Evolutionary conservation across 2,113 vertebrate species (phyloP).

Genomic region (Harpagus bidentatus): DNA sequence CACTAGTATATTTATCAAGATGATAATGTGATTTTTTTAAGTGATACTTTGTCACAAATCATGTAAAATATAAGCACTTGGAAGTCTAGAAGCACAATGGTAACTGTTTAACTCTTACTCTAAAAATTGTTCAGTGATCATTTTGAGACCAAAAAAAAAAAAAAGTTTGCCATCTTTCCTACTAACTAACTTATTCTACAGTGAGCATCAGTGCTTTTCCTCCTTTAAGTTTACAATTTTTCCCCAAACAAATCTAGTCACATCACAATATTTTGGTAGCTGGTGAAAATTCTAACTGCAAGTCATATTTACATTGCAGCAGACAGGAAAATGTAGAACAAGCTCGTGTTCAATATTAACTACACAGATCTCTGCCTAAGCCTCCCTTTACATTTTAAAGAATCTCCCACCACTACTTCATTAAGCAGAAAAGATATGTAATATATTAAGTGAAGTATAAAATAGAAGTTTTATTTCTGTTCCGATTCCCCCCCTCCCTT

Average conservation of each 20-base stretch:
- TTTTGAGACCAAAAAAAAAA: too few relatives aligned
- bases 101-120: background rate
- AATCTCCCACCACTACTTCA: background rate
- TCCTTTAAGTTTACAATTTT: background rate
- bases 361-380: background rate
- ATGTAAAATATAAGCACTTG: background rate
- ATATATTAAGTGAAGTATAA: background rate
- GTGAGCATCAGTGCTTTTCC: background rate
- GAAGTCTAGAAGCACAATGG: background rate
- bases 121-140: background rate
- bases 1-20: background rate
- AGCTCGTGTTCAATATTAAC: background rate
- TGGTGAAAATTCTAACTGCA: background rate
- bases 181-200: background rate
- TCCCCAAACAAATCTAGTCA: background rate
- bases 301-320: background rate
- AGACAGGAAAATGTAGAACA: background rate
- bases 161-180: background rate
- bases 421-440: background rate
- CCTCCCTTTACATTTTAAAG: background rate
- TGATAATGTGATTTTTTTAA: background rate
- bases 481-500: background rate
- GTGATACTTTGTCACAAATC: background rate
- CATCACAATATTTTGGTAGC: background rate
- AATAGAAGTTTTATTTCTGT: background rate